Evolutionary conservation across 1,140 invertebrate genomes (phyloP).

Genomic region (Aporrectodea caliginosa): DNA sequence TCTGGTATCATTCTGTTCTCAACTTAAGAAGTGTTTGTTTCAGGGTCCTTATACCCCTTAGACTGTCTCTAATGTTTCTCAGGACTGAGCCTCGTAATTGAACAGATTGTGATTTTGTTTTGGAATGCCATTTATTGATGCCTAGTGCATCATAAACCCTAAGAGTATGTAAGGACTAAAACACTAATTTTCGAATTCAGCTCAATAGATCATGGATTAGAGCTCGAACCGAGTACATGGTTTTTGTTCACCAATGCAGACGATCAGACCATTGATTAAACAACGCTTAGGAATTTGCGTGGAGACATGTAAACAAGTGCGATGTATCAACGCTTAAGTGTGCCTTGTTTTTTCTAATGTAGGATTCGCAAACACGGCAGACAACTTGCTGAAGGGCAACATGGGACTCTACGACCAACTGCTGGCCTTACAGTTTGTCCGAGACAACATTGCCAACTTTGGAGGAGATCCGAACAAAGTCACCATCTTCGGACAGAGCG

Average conservation of each 20-base stretch:
- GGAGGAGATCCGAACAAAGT: conserved; percentile 40
- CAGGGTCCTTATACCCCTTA: no score
- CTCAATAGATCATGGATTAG: not conserved
- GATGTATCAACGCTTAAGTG: no score
- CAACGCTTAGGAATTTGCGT: no score
- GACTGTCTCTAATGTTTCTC: no score
- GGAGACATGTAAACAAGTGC: no score
- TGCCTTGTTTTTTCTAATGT: conserved; percentile 6
- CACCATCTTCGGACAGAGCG: conserved; percentile 40
- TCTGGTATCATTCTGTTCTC: no score
- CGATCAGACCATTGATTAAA: no score
- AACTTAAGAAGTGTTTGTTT: no score
- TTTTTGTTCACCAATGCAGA: not conserved
- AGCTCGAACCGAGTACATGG: not conserved
- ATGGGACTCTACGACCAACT: conserved; percentile 43
- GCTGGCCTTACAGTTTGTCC: conserved; percentile 42
- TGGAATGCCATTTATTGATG: no score
- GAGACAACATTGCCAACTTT: conserved; percentile 44
- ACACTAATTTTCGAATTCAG: not conserved
- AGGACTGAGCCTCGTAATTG: no score
- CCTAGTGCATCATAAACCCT: no score
- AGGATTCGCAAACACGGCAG: conserved; percentile 83
- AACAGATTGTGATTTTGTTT: no score
- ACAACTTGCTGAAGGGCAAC: conserved; percentile 73
- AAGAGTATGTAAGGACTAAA: not conserved